Conservation (phyloP, 2,113 vertebrate species). For the Colaptes auratus region DNA sequence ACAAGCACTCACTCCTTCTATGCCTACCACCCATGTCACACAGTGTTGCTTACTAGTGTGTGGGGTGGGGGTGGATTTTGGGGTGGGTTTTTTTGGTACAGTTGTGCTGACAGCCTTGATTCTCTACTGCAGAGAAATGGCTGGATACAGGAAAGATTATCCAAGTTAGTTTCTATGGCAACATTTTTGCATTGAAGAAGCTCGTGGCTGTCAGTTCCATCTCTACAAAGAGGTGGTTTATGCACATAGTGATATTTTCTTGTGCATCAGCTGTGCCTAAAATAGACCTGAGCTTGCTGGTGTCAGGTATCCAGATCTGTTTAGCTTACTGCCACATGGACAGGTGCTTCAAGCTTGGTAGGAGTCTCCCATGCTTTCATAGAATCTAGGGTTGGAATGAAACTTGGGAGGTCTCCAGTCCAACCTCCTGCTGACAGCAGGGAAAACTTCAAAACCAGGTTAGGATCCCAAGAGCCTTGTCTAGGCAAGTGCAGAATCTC, state of each 20-base stretch:
- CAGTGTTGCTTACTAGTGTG: not conserved
- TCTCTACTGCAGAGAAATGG: not conserved
- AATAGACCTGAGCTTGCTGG: conserved; percentile 47
- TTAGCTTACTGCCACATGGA: conserved; percentile 11
- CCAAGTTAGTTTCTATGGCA: conserved; percentile 58
- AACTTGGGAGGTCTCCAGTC: not conserved
- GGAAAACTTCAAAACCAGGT: not conserved
- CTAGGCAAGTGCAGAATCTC: not conserved
- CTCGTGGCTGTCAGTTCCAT: conserved; percentile 15
- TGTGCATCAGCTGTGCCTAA: conserved; percentile 29
- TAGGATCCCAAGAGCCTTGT: not conserved
- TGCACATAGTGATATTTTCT: conserved; percentile 31
- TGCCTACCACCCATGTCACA: not conserved
- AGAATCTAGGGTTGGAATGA: not conserved
- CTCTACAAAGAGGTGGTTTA: conserved; percentile 26
- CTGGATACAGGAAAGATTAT: conserved; percentile 23
- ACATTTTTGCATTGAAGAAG: conserved; percentile 24
- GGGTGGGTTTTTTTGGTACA: not conserved
- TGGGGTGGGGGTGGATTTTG: not conserved
- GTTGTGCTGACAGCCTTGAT: not conserved
- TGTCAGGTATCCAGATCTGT: conserved; percentile 32
- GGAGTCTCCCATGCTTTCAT: not conserved
- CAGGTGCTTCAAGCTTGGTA: not conserved
- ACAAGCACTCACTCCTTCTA: not conserved
- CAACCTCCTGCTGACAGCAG: not conserved